These are phyloP conservation scores for Sinonovacula constricta DNA, from an alignment of 1,140 invertebrate species.

Conservation along the genomic window DNA sequence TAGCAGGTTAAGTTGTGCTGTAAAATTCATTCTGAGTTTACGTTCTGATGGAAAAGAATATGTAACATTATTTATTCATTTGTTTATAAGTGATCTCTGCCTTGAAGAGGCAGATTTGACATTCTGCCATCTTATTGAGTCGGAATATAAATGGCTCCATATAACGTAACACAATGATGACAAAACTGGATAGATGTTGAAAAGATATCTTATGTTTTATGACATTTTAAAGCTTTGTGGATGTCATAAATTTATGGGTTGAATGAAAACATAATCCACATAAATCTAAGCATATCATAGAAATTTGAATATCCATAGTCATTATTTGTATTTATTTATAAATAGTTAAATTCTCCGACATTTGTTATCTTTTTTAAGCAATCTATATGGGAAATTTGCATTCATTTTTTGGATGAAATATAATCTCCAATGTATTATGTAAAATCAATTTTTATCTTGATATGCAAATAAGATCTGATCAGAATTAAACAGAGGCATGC, in stretches of 20 bases:
- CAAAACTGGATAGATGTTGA: too few species aligned
- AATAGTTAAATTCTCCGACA: constrained; percentile 39
- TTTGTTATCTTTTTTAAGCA: constrained; percentile 10
- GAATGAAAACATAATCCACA: neutral
- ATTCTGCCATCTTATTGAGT: too few species aligned
- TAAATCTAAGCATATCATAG: constrained; percentile 20
- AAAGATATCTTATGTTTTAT: neutral
- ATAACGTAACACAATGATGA: too few species aligned
- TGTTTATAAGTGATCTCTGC: too few species aligned
- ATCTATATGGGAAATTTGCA: constrained; percentile 19
- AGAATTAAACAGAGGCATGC: constrained; percentile 38
- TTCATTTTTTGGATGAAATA: constrained; percentile 51
- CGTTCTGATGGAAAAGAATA: too few species aligned
- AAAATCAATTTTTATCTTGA: constrained; percentile 55
- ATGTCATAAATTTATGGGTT: neutral
- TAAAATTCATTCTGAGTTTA: too few species aligned
- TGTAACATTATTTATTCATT: too few species aligned
- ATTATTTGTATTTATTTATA: constrained; percentile 44
- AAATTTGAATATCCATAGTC: constrained; percentile 37
- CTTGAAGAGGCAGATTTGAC: too few species aligned
- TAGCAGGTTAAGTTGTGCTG: too few species aligned
- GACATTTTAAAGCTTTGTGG: neutral
- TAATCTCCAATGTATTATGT: constrained; percentile 46
- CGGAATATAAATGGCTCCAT: too few species aligned
- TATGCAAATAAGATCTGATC: constrained; percentile 51